Evolutionary conservation across 2,888 invertebrate species (phyloP), one percentile per base, ranked within the genome.

Genomic region (Mimumesa dahlbomi): DNA sequence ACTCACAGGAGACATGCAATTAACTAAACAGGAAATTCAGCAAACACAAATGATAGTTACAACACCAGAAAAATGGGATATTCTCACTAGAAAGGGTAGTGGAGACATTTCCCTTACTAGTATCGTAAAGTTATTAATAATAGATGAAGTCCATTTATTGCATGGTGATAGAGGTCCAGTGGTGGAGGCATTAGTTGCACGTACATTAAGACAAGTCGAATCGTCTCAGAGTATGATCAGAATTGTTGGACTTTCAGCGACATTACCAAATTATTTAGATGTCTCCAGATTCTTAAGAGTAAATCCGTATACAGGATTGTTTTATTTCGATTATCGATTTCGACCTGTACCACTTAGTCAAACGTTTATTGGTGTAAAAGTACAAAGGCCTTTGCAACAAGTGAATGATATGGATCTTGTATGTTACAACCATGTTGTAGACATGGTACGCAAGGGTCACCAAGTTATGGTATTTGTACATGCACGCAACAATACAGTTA

Each of bases 51-150:
- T 99, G 95, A 92, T 99, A 46, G 97, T 99, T 0, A 97, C 98
- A 1, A 99, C 99, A 0, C 99, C 99, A 0, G 99, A 99, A 90
- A 99, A 99, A 86, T 99, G 99, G 99, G 99, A 99, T 89, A 98
- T 99, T 4, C 97, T 99, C 0, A 99, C 99, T 0, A 92, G 99
- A 76, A 99, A 99, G 89, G 95, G 96, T 13, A 94, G 95, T 21
- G 94, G 97, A 5, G 98, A 98, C 88, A 95, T 96, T 3, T 95
- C 96, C 52, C 91, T 99, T 31, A 95, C 97, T 0, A 95, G 95
- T 76, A 93, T 98, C 58, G 98, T 99, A 0, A 95, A 96, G 82
- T 91, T 99, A 19, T 91, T 99, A 4, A 99, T 99, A 81, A 96
- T 98, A 76, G 99, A 99, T 89, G 99, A 99, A 89, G 98, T 99